A percentile compares a stretch with the other conserved stretches of the same genome.
Conservation (phyloP, 2,888 invertebrate genomes). For the Blomia tropicalis region DNA sequence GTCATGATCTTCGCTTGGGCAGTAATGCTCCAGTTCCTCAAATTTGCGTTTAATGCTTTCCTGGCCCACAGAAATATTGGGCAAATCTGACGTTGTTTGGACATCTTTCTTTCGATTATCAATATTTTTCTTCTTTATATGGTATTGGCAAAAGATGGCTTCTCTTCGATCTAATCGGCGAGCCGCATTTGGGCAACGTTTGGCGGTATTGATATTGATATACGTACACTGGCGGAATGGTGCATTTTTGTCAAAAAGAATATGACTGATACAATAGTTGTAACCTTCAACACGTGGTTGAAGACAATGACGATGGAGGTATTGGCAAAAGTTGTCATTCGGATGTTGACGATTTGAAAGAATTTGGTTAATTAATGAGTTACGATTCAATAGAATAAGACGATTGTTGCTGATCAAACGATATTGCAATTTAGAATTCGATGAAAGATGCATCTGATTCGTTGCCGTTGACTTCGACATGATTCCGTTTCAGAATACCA, state of each 20-base stretch:
- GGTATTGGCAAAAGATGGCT: constrained; percentile 23
- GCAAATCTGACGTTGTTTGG: constrained; percentile 10
- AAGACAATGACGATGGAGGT: constrained; percentile 36
- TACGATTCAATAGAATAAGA: background rate
- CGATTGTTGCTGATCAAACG: background rate
- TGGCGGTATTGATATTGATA: constrained; percentile 49
- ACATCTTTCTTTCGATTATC: constrained; percentile 17
- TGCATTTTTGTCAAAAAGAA: constrained; percentile 61
- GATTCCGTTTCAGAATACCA: background rate
- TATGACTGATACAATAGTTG: constrained; percentile 62
- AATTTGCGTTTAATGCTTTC: constrained; percentile 6
- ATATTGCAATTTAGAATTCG: background rate
- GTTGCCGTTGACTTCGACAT: background rate
- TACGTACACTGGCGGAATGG: constrained; percentile 67
- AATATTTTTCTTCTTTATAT: constrained; percentile 23
- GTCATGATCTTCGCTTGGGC: constrained; percentile 20
- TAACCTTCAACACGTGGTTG: constrained; percentile 49
- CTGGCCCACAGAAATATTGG: constrained; percentile 2
- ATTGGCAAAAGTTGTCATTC: constrained; percentile 29
- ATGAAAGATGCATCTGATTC: background rate
- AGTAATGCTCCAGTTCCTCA: constrained; percentile 24
- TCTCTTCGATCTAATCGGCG: constrained; percentile 45
- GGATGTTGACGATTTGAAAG: background rate
- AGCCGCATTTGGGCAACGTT: constrained; percentile 60
- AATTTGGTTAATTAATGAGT: background rate